Percentiles rank a stretch among this genome's conserved stretches.
Conservation (phyloP, 2,888 invertebrate genomes). For the Perithous albicinctus region DNA sequence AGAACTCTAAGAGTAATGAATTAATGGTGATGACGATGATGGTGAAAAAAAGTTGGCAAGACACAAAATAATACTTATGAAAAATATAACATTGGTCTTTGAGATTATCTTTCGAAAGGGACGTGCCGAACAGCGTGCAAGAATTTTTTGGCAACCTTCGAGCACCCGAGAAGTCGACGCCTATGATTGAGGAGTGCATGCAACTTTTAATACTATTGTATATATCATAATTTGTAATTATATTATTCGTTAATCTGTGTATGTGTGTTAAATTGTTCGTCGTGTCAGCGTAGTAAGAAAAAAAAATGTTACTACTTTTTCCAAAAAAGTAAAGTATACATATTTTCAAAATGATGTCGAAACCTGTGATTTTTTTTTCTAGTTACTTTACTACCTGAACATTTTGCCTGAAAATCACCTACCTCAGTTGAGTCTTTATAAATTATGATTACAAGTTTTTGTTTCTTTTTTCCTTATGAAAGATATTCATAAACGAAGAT, state of each 20-base stretch:
- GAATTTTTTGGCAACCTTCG: conserved; percentile 74
- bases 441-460: background rate
- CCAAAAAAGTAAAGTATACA: background rate
- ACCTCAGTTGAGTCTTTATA: background rate
- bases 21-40: conserved; percentile 34
- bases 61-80: conserved; percentile 63
- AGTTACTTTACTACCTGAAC: background rate
- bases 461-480: no score
- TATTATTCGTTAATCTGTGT: conserved; percentile 32
- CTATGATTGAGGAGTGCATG: conserved; percentile 70
- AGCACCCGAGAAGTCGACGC: conserved; percentile 71
- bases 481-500: no score
- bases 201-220: conserved; percentile 75
- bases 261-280: conserved; percentile 3
- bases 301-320: background rate
- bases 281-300: background rate
- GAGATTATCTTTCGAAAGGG: conserved; percentile 47
- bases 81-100: conserved; percentile 44
- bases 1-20: conserved; percentile 12
- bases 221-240: conserved; percentile 20
- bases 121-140: conserved; percentile 70
- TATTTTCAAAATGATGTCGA: background rate
- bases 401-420: background rate
- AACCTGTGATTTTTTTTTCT: background rate
- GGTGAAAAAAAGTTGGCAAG: conserved; percentile 54